Percentiles rank a stretch among this genome's conserved stretches.
phyloP scores from a whole-genome alignment of 2,888 invertebrate genomes.

The Pachydiplax longipennis region DNA sequence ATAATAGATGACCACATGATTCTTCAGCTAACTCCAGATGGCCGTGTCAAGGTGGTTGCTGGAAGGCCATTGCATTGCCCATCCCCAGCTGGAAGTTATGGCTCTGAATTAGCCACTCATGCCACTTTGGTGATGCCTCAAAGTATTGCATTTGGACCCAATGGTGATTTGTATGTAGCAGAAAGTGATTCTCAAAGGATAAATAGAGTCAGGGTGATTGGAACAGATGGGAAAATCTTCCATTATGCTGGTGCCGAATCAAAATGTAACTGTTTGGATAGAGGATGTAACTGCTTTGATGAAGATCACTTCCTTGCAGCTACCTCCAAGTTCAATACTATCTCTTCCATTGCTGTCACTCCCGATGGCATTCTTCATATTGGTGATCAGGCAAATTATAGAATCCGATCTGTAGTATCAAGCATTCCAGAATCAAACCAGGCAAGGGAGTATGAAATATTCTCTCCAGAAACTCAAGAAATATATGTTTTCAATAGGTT shows the following conservation, averaged over 20 bases:
- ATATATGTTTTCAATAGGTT: conserved; percentile 92
- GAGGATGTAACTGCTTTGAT: conserved; percentile 92
- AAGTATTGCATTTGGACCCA: conserved; percentile 91
- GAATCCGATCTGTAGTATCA: conserved; percentile 87
- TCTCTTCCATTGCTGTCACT: conserved; percentile 90
- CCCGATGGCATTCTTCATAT: conserved; percentile 95
- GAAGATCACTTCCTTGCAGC: conserved; percentile 90
- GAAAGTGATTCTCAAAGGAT: conserved; percentile 96
- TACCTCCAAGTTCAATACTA: conserved; percentile 92
- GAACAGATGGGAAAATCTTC: conserved; percentile 91
- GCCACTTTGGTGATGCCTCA: conserved; percentile 92
- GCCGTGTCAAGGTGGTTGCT: conserved; percentile 89
- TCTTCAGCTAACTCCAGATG: conserved; percentile 88
- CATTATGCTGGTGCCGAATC: conserved; percentile 95
- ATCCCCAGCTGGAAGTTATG: conserved; percentile 78
- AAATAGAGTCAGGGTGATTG: conserved; percentile 88
- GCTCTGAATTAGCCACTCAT: conserved; percentile 87
- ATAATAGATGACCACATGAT: conserved; percentile 97
- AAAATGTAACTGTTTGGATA: conserved; percentile 90
- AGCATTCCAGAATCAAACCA: conserved; percentile 87
- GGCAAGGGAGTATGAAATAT: conserved; percentile 89
- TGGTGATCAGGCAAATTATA: conserved; percentile 91
- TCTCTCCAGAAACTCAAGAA: conserved; percentile 94
- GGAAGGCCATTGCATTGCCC: conserved; percentile 94
- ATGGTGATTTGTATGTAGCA: conserved; percentile 91